Evolutionary conservation across 2,888 invertebrate genomes (phyloP).

Genomic region (Geotrupes spiniger): DNA sequence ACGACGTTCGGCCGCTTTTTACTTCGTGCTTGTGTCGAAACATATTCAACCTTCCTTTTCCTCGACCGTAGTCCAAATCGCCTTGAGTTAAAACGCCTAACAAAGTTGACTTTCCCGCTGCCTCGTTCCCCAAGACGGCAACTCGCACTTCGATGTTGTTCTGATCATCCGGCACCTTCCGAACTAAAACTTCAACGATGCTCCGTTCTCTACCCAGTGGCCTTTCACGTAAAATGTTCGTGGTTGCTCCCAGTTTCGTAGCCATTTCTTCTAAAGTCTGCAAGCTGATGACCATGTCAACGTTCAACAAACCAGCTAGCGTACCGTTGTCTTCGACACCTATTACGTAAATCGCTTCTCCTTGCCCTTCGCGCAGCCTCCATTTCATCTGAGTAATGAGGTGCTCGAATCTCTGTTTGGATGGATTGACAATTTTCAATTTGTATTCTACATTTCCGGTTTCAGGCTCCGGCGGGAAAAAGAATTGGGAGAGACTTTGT

Average conservation of each 20-base stretch:
- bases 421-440: conserved; percentile 88
- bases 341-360: conserved; percentile 96
- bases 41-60: conserved; percentile 92
- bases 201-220: conserved; percentile 57
- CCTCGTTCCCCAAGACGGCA: conserved; percentile 92
- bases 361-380: conserved; percentile 93
- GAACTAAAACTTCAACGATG: conserved; percentile 84
- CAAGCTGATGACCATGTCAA: conserved; percentile 84
- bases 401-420: conserved; percentile 89
- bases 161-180: conserved; percentile 85
- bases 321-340: conserved; percentile 91
- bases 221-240: conserved; percentile 70
- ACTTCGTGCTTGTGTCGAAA: conserved; percentile 95
- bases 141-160: conserved; percentile 87
- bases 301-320: conserved; percentile 76
- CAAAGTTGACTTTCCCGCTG: conserved; percentile 96
- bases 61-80: conserved; percentile 92
- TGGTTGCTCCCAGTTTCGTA: conserved; percentile 76
- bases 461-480: conserved; percentile 89
- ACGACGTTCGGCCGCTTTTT: conserved; percentile 88
- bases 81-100: conserved; percentile 96
- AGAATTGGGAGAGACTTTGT: conserved; percentile 56
- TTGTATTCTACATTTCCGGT: conserved; percentile 97
- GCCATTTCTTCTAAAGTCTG: conserved; percentile 88
- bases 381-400: conserved; percentile 98